phyloP scores from a whole-genome alignment of 1,140 invertebrate species.

The Drosophila busckii region DNA sequence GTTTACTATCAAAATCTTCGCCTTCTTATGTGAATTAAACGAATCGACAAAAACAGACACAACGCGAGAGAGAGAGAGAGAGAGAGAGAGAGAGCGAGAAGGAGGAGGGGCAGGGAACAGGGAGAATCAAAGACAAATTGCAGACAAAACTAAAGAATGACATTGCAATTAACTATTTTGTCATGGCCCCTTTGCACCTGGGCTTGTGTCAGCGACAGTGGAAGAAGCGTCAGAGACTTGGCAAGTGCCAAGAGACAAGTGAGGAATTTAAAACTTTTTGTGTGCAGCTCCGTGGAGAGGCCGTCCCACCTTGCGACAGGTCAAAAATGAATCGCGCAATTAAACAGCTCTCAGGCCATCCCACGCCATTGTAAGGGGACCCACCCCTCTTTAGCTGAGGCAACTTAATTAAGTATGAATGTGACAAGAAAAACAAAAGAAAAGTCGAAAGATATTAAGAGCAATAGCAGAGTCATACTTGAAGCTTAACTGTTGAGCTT shows the following conservation, averaged over 20 bases:
- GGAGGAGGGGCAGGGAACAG: slow-evolving; percentile 13
- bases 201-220: slow-evolving; percentile 3
- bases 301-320: slow-evolving; percentile 50
- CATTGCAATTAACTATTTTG: slow-evolving; percentile 72
- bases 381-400: slow-evolving; percentile 34
- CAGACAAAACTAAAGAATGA: slow-evolving; percentile 55
- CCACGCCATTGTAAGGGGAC: background rate
- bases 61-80: no score
- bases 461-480: background rate
- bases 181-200: slow-evolving; percentile 31
- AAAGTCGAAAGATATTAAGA: background rate
- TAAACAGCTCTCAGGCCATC: slow-evolving; percentile 46
- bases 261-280: slow-evolving; percentile 71
- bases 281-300: slow-evolving; percentile 2
- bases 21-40: slow-evolving; percentile 47
- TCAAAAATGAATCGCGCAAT: slow-evolving; percentile 75
- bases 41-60: slow-evolving; percentile 9
- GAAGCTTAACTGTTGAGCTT: slow-evolving; percentile 12
- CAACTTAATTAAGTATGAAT: slow-evolving; percentile 65
- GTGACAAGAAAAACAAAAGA: slow-evolving; percentile 26
- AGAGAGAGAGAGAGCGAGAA: background rate
- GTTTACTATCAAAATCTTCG: background rate
- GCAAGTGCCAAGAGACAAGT: slow-evolving; percentile 62
- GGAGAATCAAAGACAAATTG: slow-evolving; percentile 70
- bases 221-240: no score